These are phyloP conservation scores for Didymodactylos carnosus DNA, from an alignment of 2,888 invertebrate species.

Conservation along the genomic window DNA sequence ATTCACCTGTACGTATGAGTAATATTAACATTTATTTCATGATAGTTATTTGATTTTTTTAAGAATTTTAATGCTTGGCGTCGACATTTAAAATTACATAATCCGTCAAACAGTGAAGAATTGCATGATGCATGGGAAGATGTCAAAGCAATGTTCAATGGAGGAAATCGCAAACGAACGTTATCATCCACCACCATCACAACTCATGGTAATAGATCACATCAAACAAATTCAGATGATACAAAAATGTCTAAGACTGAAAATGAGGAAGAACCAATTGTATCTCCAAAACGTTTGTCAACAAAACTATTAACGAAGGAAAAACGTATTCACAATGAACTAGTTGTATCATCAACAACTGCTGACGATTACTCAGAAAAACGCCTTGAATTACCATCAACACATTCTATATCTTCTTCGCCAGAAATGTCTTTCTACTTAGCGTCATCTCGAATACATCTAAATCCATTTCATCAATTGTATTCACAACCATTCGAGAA, in stretches of 20 bases:
- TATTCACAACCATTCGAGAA: background rate
- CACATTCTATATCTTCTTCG: background rate
- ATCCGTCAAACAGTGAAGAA: conserved; percentile 41
- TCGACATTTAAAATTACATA: conserved; percentile 63
- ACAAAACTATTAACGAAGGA: background rate
- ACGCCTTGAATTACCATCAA: background rate
- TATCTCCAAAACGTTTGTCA: background rate
- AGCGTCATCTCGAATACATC: no score
- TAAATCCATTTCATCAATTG: no score
- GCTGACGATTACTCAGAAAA: no score
- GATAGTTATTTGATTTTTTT: no score
- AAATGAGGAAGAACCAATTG: background rate
- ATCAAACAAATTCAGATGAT: background rate
- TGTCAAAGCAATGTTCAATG: conserved; percentile 96
- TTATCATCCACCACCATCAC: background rate
- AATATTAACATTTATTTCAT: no score
- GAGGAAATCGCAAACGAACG: conserved; percentile 62
- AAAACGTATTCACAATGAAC: background rate
- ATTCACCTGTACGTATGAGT: no score
- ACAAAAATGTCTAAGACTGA: background rate
- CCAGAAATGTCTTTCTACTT: no score
- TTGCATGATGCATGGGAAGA: conserved; percentile 66
- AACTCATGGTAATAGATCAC: background rate
- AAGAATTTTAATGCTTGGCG: conserved; percentile 96
- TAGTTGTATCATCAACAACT: background rate